Evolutionary conservation across 1,140 invertebrate species (phyloP).

Genomic region (Brachionus calyciflorus): DNA sequence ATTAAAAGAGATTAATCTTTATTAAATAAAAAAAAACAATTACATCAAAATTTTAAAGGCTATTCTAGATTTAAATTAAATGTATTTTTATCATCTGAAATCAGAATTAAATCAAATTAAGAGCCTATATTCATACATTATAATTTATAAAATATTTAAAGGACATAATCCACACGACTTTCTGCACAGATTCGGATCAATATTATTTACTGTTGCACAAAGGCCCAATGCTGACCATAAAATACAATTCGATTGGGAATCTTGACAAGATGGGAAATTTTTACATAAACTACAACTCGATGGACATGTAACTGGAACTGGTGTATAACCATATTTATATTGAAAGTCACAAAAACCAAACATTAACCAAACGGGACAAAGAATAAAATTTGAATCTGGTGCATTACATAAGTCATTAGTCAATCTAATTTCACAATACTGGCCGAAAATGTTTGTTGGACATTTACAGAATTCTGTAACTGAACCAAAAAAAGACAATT

Average conservation of each 20-base stretch:
- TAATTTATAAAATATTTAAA: neutral
- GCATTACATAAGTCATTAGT: neutral
- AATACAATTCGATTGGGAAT: slow-evolving; percentile 41
- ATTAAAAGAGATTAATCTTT: too few relatives aligned
- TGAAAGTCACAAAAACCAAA: slow-evolving; percentile 33
- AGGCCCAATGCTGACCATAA: slow-evolving; percentile 27
- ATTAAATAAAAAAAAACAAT: too few relatives aligned
- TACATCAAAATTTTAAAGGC: too few relatives aligned
- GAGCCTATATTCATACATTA: too few relatives aligned
- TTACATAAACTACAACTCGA: slow-evolving; percentile 19
- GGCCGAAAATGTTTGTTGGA: slow-evolving; percentile 27
- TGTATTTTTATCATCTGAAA: too few relatives aligned
- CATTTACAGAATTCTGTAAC: slow-evolving; percentile 42
- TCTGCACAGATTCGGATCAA: slow-evolving; percentile 37
- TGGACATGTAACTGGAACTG: slow-evolving; percentile 26
- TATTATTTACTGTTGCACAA: neutral
- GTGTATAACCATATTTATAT: slow-evolving; percentile 8
- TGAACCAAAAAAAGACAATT: neutral
- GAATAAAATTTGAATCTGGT: neutral
- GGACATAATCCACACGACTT: slow-evolving; percentile 34
- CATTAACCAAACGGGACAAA: slow-evolving; percentile 35
- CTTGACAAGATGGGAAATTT: neutral
- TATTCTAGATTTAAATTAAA: too few relatives aligned
- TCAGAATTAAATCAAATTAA: too few relatives aligned
- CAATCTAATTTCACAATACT: slow-evolving; percentile 43